Percentiles rank a stretch among this genome's conserved stretches.
Conservation (phyloP, 2,888 invertebrate genomes). For the Nomada flava region DNA sequence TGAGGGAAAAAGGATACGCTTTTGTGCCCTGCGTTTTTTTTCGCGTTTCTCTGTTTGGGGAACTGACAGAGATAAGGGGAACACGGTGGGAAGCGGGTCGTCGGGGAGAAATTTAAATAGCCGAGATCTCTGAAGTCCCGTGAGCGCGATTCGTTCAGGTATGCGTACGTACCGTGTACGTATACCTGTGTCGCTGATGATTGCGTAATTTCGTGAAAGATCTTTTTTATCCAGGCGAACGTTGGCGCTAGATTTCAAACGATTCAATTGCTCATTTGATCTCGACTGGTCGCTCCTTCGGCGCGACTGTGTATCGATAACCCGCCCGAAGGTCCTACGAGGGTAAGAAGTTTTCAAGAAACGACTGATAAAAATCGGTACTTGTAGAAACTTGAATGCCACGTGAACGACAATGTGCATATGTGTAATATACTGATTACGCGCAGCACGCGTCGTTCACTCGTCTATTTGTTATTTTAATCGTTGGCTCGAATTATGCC, state of each 20-base stretch:
- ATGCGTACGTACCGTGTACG: not conserved
- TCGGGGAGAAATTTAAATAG: slow-evolving; percentile 25
- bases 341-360: not conserved
- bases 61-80: slow-evolving; percentile 28
- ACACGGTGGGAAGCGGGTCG: slow-evolving; percentile 10
- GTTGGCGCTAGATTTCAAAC: not conserved
- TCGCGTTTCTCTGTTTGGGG: not conserved
- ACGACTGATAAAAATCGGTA: slow-evolving; percentile 17
- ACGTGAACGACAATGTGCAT: slow-evolving; percentile 1
- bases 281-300: not conserved
- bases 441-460: slow-evolving; percentile 18
- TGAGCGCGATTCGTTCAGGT: slow-evolving; percentile 11
- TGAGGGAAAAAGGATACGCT: slow-evolving; percentile 40
- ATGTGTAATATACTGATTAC: slow-evolving; percentile 19
- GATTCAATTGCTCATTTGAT: not conserved
- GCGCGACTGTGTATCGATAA: slow-evolving; percentile 8
- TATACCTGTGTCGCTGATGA: not conserved
- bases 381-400: slow-evolving; percentile 9
- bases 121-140: slow-evolving; percentile 25
- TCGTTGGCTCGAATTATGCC: slow-evolving; percentile 33
- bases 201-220: slow-evolving; percentile 5
- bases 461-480: slow-evolving; percentile 55
- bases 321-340: not conserved
- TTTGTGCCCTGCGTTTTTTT: not conserved
- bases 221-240: not conserved